Evolutionary conservation across 2,797 vertebrate genomes (phyloP).

Genomic region (Microctenopoma lineatum): DNA sequence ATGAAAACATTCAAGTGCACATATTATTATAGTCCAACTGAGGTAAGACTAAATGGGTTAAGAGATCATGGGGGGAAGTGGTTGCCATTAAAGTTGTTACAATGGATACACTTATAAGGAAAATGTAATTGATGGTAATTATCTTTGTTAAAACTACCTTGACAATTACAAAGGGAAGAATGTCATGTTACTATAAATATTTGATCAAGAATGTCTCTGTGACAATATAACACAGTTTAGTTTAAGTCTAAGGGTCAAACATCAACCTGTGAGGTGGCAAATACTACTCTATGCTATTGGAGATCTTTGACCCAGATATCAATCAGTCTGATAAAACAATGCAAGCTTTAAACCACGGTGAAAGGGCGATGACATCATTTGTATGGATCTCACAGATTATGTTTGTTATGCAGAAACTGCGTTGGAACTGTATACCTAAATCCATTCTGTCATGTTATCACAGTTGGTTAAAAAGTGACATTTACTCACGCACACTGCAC

Average conservation of each 20-base stretch:
- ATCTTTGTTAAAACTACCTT: not conserved
- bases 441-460: not conserved
- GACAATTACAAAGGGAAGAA: not conserved
- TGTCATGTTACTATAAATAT: not conserved
- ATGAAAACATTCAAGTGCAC: not conserved
- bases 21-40: not conserved
- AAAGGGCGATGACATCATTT: not conserved
- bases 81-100: not conserved
- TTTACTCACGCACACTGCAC: not conserved
- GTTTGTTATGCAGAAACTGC: not conserved
- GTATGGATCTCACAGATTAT: not conserved
- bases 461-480: not conserved
- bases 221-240: slow-evolving; percentile 1
- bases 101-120: too few relatives aligned
- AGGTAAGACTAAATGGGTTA: slow-evolving; percentile 17
- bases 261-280: slow-evolving; percentile 46
- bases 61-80: not conserved
- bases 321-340: slow-evolving; percentile 30
- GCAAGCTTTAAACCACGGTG: not conserved
- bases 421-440: not conserved
- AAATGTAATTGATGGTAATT: not conserved
- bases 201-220: not conserved
- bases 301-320: slow-evolving; percentile 63
- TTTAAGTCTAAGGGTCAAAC: slow-evolving; percentile 65
- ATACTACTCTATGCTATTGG: not conserved